phyloP scores from a whole-genome alignment of 2,113 vertebrate species.

The Platanista minor region DNA sequence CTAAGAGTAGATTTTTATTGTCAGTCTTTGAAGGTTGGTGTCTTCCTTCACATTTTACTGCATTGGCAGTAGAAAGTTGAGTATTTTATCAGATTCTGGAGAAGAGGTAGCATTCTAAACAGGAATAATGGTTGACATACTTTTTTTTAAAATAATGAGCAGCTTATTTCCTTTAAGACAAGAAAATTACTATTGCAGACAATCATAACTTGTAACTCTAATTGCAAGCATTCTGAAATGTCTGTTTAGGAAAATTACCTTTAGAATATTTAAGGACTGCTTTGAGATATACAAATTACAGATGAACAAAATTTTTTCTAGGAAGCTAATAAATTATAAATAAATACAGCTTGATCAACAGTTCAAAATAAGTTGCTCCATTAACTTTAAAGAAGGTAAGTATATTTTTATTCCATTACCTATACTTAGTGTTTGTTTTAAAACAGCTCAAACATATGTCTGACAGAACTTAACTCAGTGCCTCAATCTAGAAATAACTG shows the following conservation, averaged over 20 bases:
- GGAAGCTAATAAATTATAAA: not conserved
- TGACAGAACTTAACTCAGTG: not conserved
- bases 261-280: slow-evolving; percentile 18
- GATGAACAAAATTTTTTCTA: slow-evolving; percentile 31
- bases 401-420: not conserved
- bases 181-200: slow-evolving; percentile 58
- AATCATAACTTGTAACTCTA: slow-evolving; percentile 44
- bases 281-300: slow-evolving; percentile 47
- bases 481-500: not conserved
- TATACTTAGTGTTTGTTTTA: slow-evolving; percentile 39
- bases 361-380: slow-evolving; percentile 36
- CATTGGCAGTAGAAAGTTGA: not conserved
- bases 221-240: slow-evolving; percentile 56
- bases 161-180: slow-evolving; percentile 58
- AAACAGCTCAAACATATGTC: slow-evolving; percentile 12
- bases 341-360: slow-evolving; percentile 46
- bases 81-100: slow-evolving; percentile 32
- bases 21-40: not conserved
- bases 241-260: slow-evolving; percentile 48
- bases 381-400: slow-evolving; percentile 16
- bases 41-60: not conserved
- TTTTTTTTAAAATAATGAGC: slow-evolving; percentile 51
- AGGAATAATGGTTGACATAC: slow-evolving; percentile 53
- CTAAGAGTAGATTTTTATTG: not conserved
- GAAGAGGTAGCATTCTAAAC: not conserved